Evolutionary conservation across 1,140 invertebrate species (phyloP).

Genomic region (Geopemphigus sp.): DNA sequence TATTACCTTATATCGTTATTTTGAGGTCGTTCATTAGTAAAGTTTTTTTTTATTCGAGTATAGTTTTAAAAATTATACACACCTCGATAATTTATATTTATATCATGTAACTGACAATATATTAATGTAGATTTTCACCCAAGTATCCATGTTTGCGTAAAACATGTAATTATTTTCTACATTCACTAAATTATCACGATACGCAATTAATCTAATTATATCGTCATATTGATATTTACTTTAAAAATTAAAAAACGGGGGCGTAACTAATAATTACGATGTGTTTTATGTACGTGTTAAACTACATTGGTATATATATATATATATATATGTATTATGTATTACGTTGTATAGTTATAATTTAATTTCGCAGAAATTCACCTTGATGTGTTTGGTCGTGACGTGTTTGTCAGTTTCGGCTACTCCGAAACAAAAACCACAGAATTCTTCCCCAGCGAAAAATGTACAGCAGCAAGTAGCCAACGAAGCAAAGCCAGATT

Average conservation of each 20-base stretch:
- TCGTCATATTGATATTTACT: neutral
- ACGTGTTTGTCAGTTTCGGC: constrained; percentile 26
- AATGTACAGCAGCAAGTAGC: neutral
- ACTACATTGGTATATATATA: neutral
- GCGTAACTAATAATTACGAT: neutral
- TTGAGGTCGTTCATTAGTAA: neutral
- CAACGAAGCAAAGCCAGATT: constrained; percentile 18
- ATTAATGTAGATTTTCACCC: neutral
- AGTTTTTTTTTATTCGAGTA: neutral
- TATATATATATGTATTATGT: neutral
- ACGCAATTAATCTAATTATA: neutral
- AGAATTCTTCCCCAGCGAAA: constrained; percentile 1
- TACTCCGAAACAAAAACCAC: neutral
- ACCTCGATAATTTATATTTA: neutral
- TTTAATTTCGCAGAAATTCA: constrained; percentile 30
- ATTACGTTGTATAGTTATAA: neutral
- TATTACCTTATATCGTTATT: neutral
- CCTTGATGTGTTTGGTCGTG: constrained; percentile 17
- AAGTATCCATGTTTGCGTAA: neutral
- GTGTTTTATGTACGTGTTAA: neutral
- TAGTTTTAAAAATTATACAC: neutral
- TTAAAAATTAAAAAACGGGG: neutral
- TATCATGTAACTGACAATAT: neutral
- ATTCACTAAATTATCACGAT: neutral
- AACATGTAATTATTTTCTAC: neutral